Base-by-base conservation (phyloP, 1,140 invertebrate species). In the Acromyrmex echinatior region DNA sequence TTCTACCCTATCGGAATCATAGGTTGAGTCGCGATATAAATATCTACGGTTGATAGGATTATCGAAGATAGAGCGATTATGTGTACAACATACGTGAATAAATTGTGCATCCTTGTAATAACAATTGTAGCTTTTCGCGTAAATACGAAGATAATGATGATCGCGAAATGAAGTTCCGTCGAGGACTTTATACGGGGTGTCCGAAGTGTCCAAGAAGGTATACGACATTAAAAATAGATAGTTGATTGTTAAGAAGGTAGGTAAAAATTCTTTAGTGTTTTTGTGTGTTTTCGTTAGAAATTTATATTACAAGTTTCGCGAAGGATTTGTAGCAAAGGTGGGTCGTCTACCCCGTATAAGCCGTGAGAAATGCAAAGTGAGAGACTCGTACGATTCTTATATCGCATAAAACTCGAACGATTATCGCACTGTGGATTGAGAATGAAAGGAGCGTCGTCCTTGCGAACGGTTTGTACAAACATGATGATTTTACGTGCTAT, bases 391-490 rank as follows among this genome's bases (percentile, higher is more conserved):
- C 39, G 28, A 49, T 63, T 49, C 45, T 18, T 66, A 31, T 14
- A 12, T 66, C 14, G 79, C 79, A 14, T 25, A 58, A 39, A 58
- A 71, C 18, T 73, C 25, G 62, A 71, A 71, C 53, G 28, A 71
- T 70, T 39, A 71, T 58, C 62, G 62, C 25, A 65, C 5, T 16
- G 39, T 65, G 39, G 18, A 65, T 18, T 21, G 76, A 63, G 76
- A 63, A 63, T 66, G 65, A 81, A 81, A 58, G 16, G 63, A 56
- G 49, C 14, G 6, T 81, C 65, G 35, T 14, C 12, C 18, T 51
- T 35, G 31, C 14, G 39, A 74, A 73, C 51, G 39, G 21, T 81
- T 58, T 81, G 68, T 81, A 81, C 66, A 81, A 71, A 81, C 79
- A 53, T 73, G 78, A 39, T 28, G 35, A 56, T 60, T 74, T 79